These are phyloP conservation scores for Anguilla obscura DNA, from an alignment of 2,797 vertebrate genomes.

Conservation along the genomic window DNA sequence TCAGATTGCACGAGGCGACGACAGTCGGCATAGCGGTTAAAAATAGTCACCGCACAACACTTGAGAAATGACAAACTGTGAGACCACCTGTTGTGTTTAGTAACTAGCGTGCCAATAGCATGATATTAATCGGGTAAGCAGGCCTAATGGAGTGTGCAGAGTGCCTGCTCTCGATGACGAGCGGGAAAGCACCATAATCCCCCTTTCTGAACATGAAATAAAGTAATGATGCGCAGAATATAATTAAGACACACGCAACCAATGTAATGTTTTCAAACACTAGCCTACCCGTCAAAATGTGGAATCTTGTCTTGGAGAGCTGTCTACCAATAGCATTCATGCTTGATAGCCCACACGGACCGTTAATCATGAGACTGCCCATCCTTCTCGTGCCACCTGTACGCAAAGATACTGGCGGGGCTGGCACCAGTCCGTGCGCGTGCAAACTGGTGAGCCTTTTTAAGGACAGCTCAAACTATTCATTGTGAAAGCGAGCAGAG, in stretches of 20 bases:
- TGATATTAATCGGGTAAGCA: background rate
- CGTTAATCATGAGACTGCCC: background rate
- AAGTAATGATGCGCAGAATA: background rate
- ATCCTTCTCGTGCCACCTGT: background rate
- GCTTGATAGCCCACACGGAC: background rate
- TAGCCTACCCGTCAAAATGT: background rate
- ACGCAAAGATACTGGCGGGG: background rate
- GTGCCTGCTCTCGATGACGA: background rate
- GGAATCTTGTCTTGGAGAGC: background rate
- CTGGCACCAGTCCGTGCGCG: background rate
- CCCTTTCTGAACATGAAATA: background rate
- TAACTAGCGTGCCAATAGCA: background rate
- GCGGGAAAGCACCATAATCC: background rate
- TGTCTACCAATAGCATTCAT: background rate
- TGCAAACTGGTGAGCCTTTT: background rate
- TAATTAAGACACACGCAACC: background rate
- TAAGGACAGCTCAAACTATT: background rate
- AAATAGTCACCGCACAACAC: background rate
- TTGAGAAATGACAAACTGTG: background rate
- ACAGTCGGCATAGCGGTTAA: background rate
- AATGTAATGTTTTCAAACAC: background rate
- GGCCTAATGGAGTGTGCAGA: background rate
- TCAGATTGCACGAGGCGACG: background rate
- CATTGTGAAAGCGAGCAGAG: background rate
- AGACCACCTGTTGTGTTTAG: slow-evolving; percentile 14